A percentile compares a stretch with the other conserved stretches of the same genome.
These are phyloP conservation scores for Hydropsyche tenuis DNA, from an alignment of 1,140 invertebrate genomes.

Conservation along the genomic window DNA sequence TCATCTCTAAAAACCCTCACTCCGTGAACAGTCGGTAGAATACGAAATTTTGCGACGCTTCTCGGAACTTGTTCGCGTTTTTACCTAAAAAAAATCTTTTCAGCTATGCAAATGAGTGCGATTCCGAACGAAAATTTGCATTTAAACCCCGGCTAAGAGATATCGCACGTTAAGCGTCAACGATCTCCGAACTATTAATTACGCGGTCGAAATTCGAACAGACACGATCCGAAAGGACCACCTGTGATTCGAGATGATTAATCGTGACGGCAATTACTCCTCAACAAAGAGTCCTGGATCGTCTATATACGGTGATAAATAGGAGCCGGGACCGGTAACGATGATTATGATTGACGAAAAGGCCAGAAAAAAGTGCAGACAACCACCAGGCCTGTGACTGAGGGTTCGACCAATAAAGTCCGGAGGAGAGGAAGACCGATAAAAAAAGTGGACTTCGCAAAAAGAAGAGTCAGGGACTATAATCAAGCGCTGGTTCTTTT, in stretches of 20 bases:
- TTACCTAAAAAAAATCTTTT: not conserved
- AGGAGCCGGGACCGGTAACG: not conserved
- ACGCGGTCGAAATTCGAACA: not conserved
- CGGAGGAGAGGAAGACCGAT: no score
- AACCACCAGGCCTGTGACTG: no score
- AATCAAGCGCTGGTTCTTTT: no score
- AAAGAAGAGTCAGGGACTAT: no score
- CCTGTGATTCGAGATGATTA: slow-evolving; percentile 4
- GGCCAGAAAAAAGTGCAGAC: not conserved
- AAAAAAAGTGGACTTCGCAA: no score
- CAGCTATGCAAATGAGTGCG: not conserved
- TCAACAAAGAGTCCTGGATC: not conserved
- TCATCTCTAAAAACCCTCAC: not conserved
- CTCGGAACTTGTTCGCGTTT: not conserved
- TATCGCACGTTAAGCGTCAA: no score
- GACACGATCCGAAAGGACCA: not conserved
- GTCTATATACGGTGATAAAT: not conserved
- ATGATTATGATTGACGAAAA: slow-evolving; percentile 2
- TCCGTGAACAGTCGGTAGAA: not conserved
- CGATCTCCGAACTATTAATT: no score
- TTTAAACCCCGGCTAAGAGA: no score
- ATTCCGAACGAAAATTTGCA: no score
- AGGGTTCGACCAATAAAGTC: no score
- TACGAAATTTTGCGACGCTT: slow-evolving; percentile 2
- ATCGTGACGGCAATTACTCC: not conserved